Percentiles rank a stretch among this genome's conserved stretches.
phyloP scores from a whole-genome alignment of 2,888 invertebrate genomes.

The Neelides folsomi region DNA sequence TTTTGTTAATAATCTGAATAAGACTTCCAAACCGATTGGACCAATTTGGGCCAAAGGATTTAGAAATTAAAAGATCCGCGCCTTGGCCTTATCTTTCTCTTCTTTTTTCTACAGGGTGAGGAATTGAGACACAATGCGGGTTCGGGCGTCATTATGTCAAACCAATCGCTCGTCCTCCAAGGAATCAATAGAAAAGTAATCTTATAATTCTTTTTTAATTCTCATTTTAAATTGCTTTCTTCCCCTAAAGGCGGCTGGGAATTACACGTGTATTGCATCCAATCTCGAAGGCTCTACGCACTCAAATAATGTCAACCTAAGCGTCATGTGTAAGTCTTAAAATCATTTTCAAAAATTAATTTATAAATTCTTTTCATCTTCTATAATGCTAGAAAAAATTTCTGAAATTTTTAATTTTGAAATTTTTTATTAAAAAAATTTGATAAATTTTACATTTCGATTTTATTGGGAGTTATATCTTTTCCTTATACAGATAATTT shows the following conservation, averaged over 20 bases:
- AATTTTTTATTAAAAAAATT: too few relatives aligned
- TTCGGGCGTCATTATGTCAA: conserved; percentile 68
- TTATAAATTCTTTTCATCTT: conserved; percentile 5
- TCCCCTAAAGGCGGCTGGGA: conserved; percentile 60
- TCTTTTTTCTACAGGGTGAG: conserved; percentile 52
- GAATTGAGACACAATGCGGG: conserved; percentile 71
- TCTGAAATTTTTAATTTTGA: too few relatives aligned
- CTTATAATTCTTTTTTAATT: too few relatives aligned
- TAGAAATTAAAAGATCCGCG: not conserved
- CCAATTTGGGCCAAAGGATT: too few relatives aligned
- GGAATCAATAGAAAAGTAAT: conserved; percentile 44
- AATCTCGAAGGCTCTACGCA: conserved; percentile 82
- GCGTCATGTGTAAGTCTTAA: conserved; percentile 91
- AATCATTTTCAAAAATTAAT: not conserved
- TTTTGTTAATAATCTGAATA: conserved; percentile 30
- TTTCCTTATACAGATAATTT: too few relatives aligned
- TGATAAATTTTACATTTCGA: too few relatives aligned
- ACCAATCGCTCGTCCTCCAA: conserved; percentile 70
- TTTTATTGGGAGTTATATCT: too few relatives aligned
- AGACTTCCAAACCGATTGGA: not conserved
- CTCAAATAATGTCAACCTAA: conserved; percentile 63
- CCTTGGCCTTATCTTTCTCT: not conserved
- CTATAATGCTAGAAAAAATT: too few relatives aligned
- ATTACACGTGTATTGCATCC: conserved; percentile 76
- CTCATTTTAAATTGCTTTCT: conserved; percentile 58